Base-by-base conservation (phyloP, 2,888 invertebrate species). In the Nemotelus pantherinus region DNA sequence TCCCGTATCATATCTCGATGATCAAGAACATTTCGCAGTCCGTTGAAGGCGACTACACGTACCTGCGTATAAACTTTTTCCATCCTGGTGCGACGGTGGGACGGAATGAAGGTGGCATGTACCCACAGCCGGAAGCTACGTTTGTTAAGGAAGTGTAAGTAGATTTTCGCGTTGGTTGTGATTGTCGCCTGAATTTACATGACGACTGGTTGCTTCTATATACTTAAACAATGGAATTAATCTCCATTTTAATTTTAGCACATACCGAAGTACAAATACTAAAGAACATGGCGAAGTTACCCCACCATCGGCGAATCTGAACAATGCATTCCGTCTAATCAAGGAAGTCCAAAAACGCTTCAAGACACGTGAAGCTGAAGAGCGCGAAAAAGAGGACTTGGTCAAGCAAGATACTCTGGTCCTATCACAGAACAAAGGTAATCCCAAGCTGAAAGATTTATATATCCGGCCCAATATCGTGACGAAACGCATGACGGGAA, bases 391-490 rank as follows among this genome's bases (percentile, higher is more conserved):
- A 83, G 99, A 99, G 87, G 97, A 99, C 88, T 91, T 99, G 80
- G 98, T 99, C 0, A 99, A 99, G 88, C 99, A 99, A 87, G 99
- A 99, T 87, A 97, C 97, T 44, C 88, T 99, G 63, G 90, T 99
- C 50, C 89, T 99, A 50, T 97, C 96, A 7, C 95, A 95, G 82
- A 98, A 96, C 87, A 97, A 98, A 89, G 97, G 97, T 82, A 99
- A 99, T 88, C 98, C 99, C 1, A 97, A 98, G 88, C 89, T 98
- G 78, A 99, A 99, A 87, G 98, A 99, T 89, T 89, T 99, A 79
- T 99, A 97, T 86, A 98, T 99, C 86, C 91, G 99, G 82, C 99
- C 99, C n/a, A 99, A 99, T 86, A 98, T 99, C 84, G 97, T 98
- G 2, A 95, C 97, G 1, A 97, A 97, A 86, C 91, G 98, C 85